These are phyloP conservation scores for Drosophila leonis DNA, from an alignment of 2,888 invertebrate species.

Conservation along the genomic window DNA sequence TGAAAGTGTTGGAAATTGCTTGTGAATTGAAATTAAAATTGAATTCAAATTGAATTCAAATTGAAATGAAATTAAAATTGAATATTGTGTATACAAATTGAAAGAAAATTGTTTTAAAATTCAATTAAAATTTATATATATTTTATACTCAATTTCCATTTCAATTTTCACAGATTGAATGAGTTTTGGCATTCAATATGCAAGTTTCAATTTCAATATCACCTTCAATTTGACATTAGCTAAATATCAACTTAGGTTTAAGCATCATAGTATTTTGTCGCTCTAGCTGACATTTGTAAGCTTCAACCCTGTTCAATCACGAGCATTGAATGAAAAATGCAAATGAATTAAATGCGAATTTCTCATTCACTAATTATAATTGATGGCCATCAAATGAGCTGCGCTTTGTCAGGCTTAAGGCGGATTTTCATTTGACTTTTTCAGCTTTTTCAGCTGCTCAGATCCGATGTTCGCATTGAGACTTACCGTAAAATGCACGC, in stretches of 20 bases:
- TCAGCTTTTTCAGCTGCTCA: background rate
- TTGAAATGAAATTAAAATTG: constrained; percentile 4
- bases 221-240: constrained; percentile 2
- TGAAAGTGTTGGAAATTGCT: background rate
- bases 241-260: background rate
- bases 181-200: background rate
- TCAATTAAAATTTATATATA: background rate
- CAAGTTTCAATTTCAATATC: background rate
- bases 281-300: background rate
- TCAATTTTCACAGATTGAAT: background rate
- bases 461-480: constrained; percentile 39
- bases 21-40: constrained; percentile 1
- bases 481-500: constrained; percentile 70
- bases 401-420: constrained; percentile 15
- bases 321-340: background rate
- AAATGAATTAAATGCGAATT: constrained; percentile 2
- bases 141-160: background rate
- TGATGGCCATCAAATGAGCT: constrained; percentile 17
- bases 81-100: background rate
- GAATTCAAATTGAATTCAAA: background rate
- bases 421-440: background rate
- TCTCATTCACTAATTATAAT: background rate
- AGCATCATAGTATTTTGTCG: background rate
- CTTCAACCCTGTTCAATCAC: background rate
- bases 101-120: background rate